Evolutionary conservation across 2,888 invertebrate species (phyloP), one percentile per base, ranked within the genome.

Genomic region (Drosophila bunnanda): DNA sequence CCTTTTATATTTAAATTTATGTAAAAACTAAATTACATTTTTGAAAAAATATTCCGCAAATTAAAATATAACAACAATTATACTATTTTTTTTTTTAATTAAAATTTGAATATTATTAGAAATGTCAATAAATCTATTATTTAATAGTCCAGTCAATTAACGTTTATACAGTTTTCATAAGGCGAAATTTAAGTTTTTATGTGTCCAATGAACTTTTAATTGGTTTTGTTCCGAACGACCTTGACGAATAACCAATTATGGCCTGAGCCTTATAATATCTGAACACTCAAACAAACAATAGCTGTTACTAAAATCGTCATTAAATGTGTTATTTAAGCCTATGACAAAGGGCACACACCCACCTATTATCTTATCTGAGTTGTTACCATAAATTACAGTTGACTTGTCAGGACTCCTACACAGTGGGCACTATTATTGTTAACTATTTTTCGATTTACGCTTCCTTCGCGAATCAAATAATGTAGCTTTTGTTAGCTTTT

Each of bases 201-300:
- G 20, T 30, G 39, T 9, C 9, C 15, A 0, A 25, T 38, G 1
- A 3, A n/a, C 9, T 22, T 20, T 55, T 39, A 59, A 55, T 39
- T 59, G 59, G 39, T 22, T 22, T 22, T 59, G 59, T 55, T 56
- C 59, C 22, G 39, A 39, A 55, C 39, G 59, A 59, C 55, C 55
- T 59, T 59, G 59, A 55, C 20, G 13, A 32, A 54, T 6, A 20
- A 9, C 6, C 36, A 54, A n/a, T 50, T 44, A 34, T 34, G 48
- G 7, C 30, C 30, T 13, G 30, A 30, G 48, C 48, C 48, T 17
- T 30, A 17, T 48, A 48, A 48, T 48, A 48, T 30, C 48, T 48
- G 17, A 48, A 30, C 48, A 20, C 30, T 30, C 17, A 48, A 48
- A 32, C 48, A 48, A 52, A 34, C 52, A 52, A 52, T 15, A 36